Evolutionary conservation across 23 tunicate genomes (phyloP), one percentile per base, ranked within the genome.

Genomic region (Trididemnum clinides): DNA sequence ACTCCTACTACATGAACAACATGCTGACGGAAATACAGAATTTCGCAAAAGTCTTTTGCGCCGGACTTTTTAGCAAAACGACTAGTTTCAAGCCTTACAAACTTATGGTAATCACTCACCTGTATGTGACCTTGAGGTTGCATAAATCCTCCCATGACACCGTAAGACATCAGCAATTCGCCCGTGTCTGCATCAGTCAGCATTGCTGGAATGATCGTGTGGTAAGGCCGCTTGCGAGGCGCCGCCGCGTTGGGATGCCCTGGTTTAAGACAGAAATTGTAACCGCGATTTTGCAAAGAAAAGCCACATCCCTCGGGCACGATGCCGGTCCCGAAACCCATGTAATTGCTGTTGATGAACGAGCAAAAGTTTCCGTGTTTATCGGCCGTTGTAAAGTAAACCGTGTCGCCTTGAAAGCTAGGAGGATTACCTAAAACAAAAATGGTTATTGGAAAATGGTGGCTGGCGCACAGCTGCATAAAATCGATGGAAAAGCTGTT

Each of bases 91-190:
- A n/a, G n/a, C n/a, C n/a, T n/a, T n/a, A n/a, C n/a, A n/a, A n/a
- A n/a, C n/a, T n/a, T n/a, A n/a, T n/a, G n/a, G n/a, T n/a, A n/a
- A n/a, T 7, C 3, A 59, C 57, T 38, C 36, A 94, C 98, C 94
- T 94, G 98, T 21, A 94, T 90, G 64, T 94, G 98, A 0, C 98
- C 98, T 81, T 94, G 98, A 0, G 98, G 98, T 63, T 94, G 98
- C 98, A 94, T 94, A 57, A 94, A 94, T 4, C 90, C 94, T 21
- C 98, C 98, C 98, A 94, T 94, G 28, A 94, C 98, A 1, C 98
- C 98, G 57, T 64, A 94, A 6, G 91, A 85, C 90, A 94, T 82
- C 62, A 94, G 51, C 77, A 86, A 31, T 29, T 94, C 90, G 0
- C 92, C 92, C 0, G 90, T 85, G 0, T 22, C 25, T 0, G 90